These are phyloP conservation scores for Phytoseiulus persimilis DNA, from an alignment of 2,888 invertebrate genomes.

Conservation along the genomic window DNA sequence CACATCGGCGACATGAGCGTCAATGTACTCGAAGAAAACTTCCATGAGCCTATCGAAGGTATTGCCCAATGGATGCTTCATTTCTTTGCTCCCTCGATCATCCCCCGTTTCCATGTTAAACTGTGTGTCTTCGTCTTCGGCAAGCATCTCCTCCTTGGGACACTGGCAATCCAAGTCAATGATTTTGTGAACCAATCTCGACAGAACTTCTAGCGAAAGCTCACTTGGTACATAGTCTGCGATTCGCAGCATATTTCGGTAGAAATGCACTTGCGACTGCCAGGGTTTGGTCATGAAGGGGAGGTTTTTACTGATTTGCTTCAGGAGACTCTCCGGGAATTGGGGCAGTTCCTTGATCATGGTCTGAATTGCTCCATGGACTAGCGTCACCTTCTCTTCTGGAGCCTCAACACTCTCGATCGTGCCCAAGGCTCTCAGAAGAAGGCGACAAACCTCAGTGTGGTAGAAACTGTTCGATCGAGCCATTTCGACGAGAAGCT, in stretches of 20 bases:
- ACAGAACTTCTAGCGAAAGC: neutral
- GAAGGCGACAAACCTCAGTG: slow-evolving; percentile 7
- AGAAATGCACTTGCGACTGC: slow-evolving; percentile 13
- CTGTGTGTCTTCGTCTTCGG: neutral
- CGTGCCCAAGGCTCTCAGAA: slow-evolving; percentile 7
- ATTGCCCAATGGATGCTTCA: slow-evolving; percentile 58
- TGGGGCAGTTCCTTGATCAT: slow-evolving; percentile 30
- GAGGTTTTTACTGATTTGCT: slow-evolving; percentile 13
- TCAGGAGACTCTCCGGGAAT: neutral
- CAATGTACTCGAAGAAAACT: slow-evolving; percentile 62
- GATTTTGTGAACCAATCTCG: slow-evolving; percentile 18
- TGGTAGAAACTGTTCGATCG: slow-evolving; percentile 23
- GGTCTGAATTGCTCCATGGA: neutral
- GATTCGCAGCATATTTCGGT: neutral
- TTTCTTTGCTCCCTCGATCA: slow-evolving; percentile 42
- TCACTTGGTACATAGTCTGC: slow-evolving; percentile 6
- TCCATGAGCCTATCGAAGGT: slow-evolving; percentile 70
- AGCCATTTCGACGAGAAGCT: neutral
- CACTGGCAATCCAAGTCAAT: slow-evolving; percentile 33
- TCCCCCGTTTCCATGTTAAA: slow-evolving; percentile 9
- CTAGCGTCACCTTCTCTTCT: neutral
- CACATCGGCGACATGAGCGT: slow-evolving; percentile 52
- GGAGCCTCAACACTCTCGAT: neutral
- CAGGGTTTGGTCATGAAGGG: slow-evolving; percentile 34
- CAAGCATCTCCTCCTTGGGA: slow-evolving; percentile 27